These are phyloP conservation scores for Agriopis aurantiaria DNA, from an alignment of 2,888 invertebrate species.

Conservation along the genomic window DNA sequence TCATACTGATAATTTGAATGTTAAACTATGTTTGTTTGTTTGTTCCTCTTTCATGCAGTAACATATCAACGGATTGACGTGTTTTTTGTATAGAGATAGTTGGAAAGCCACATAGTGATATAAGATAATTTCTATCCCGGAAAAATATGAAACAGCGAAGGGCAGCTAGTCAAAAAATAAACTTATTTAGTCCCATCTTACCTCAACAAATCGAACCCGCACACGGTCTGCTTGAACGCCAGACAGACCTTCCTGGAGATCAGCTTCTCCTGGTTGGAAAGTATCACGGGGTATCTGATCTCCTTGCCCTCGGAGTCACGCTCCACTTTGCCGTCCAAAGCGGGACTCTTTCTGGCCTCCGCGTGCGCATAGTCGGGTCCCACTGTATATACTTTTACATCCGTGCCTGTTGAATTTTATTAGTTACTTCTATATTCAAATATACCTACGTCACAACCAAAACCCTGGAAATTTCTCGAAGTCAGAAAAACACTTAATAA, in stretches of 20 bases:
- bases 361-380: constrained; percentile 99
- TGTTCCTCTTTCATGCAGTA: no score
- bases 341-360: constrained; percentile 99
- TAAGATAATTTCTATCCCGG: no score
- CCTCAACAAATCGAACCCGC: constrained; percentile 98
- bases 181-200: constrained; percentile 56
- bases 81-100: no score
- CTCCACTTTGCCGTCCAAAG: constrained; percentile 99
- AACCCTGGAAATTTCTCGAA: no score
- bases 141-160: no score
- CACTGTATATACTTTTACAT: constrained; percentile 97
- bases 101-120: no score
- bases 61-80: no score
- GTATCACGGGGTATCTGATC: constrained; percentile 98
- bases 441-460: no score
- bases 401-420: constrained; percentile 83
- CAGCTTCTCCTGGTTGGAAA: constrained; percentile 98
- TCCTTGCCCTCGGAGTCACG: constrained; percentile 99
- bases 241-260: constrained; percentile 99
- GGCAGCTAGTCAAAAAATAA: background rate
- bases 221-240: constrained; percentile 99
- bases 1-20: no score
- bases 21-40: no score
- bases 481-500: no score
- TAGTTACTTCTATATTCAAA: no score